phyloP scores from a whole-genome alignment of 2,888 invertebrate species.

The Carpatolechia fugitivella region DNA sequence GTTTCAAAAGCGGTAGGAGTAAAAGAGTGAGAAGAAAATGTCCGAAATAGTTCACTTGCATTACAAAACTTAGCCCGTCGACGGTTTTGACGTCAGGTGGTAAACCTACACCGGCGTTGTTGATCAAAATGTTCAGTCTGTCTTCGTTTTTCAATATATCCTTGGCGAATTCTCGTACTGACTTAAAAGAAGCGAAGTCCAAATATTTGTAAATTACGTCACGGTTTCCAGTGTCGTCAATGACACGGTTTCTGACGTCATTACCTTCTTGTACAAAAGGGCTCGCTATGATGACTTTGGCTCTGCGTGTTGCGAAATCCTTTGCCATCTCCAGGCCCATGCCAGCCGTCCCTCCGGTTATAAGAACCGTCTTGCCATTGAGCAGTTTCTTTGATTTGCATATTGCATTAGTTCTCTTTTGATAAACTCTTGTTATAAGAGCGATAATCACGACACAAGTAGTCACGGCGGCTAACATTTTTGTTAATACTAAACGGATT shows the following conservation, averaged over 20 bases:
- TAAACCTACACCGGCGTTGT: constrained; percentile 88
- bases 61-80: constrained; percentile 89
- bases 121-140: constrained; percentile 86
- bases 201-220: constrained; percentile 83
- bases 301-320: constrained; percentile 41
- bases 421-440: constrained; percentile 29
- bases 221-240: constrained; percentile 79
- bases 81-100: constrained; percentile 80
- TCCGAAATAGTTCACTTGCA: constrained; percentile 94
- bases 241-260: constrained; percentile 74
- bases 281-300: constrained; percentile 41
- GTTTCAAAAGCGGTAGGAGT: constrained; percentile 39
- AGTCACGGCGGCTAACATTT: not conserved
- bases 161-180: constrained; percentile 87
- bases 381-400: constrained; percentile 38
- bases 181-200: constrained; percentile 84
- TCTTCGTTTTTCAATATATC: constrained; percentile 83
- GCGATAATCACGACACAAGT: not conserved
- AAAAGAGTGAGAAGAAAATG: constrained; percentile 82
- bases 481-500: too few species aligned
- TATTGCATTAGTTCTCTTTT: constrained; percentile 37
- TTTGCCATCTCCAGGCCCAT: constrained; percentile 41
- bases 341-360: constrained; percentile 43
- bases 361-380: constrained; percentile 36
- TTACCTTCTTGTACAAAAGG: constrained; percentile 38